A percentile compares a stretch with the other conserved stretches of the same genome.
Conservation (phyloP, 2,113 vertebrate species). For the Pseudopipra pipra region DNA sequence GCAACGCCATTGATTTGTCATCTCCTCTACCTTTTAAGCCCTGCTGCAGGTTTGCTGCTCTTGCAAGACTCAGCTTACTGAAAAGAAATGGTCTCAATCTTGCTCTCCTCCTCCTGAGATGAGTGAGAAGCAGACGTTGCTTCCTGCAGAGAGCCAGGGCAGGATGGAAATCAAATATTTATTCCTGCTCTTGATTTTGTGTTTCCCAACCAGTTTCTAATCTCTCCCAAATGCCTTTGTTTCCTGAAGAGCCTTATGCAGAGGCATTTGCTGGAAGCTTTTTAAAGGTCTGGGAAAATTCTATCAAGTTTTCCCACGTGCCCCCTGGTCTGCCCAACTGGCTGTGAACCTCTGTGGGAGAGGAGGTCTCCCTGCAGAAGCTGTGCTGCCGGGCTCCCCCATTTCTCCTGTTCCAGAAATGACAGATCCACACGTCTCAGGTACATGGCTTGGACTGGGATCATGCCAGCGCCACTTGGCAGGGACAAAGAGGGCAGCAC, state of each 20-base stretch:
- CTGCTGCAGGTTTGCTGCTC: background rate
- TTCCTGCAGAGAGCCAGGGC: background rate
- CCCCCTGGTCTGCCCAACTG: background rate
- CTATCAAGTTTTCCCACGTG: background rate
- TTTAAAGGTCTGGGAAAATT: background rate
- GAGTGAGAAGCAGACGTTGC: background rate
- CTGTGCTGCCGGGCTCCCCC: fast-evolving
- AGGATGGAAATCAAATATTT: constrained; percentile 63
- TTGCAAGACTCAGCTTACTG: background rate
- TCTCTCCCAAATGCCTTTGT: background rate
- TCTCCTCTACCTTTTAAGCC: background rate
- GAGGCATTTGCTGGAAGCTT: background rate
- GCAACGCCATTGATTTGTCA: background rate
- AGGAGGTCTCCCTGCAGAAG: background rate
- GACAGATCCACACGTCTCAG: background rate
- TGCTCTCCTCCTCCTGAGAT: background rate
- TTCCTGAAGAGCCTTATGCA: background rate
- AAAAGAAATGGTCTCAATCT: background rate
- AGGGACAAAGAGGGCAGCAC: background rate
- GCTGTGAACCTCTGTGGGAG: background rate
- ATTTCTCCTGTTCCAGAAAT: background rate
- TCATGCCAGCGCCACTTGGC: background rate
- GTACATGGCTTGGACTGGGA: background rate
- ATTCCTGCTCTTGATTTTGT: constrained; percentile 25
- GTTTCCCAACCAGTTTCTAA: background rate